These are phyloP conservation scores for Drosophila kuntzei DNA, from an alignment of 2,888 invertebrate species.

Conservation along the genomic window DNA sequence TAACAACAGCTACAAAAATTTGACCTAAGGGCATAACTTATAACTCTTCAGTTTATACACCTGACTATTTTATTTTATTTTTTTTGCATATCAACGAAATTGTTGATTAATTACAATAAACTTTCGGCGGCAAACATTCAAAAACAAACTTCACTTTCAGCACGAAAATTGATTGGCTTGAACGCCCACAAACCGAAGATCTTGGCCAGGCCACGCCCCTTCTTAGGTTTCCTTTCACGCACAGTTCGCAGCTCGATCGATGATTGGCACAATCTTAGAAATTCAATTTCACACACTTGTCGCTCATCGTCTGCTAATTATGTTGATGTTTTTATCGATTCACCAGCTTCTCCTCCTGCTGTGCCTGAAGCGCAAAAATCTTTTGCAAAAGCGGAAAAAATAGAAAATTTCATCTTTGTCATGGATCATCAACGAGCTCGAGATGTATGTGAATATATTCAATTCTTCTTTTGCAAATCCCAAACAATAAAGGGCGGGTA, in stretches of 20 bases:
- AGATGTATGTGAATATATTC: slow-evolving; percentile 9
- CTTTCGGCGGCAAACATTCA: slow-evolving; percentile 26
- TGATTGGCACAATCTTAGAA: slow-evolving; percentile 48
- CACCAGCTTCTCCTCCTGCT: slow-evolving; percentile 23
- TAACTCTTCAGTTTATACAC: slow-evolving; percentile 26
- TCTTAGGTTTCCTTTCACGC: slow-evolving; percentile 34
- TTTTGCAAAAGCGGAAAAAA: slow-evolving; percentile 37
- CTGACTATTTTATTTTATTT: slow-evolving; percentile 6
- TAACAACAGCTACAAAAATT: slow-evolving; percentile 46
- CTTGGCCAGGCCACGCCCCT: slow-evolving; percentile 32
- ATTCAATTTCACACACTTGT: slow-evolving; percentile 77
- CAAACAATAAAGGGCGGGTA: not conserved
- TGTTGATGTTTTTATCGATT: slow-evolving; percentile 61
- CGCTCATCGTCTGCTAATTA: slow-evolving; percentile 60
- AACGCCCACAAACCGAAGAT: slow-evolving; percentile 25
- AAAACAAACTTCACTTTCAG: slow-evolving; percentile 22
- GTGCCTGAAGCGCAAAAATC: slow-evolving; percentile 48
- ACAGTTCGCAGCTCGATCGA: slow-evolving; percentile 3
- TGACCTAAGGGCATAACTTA: slow-evolving; percentile 37
- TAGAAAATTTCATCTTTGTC: slow-evolving; percentile 43
- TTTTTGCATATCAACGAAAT: slow-evolving; percentile 24
- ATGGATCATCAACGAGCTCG: slow-evolving; percentile 44
- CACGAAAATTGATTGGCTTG: slow-evolving; percentile 30
- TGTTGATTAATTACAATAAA: slow-evolving; percentile 31
- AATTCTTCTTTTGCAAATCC: slow-evolving; percentile 17